phyloP scores from a whole-genome alignment of 2,113 vertebrate species.

The Chascanopsetta lugubris region DNA sequence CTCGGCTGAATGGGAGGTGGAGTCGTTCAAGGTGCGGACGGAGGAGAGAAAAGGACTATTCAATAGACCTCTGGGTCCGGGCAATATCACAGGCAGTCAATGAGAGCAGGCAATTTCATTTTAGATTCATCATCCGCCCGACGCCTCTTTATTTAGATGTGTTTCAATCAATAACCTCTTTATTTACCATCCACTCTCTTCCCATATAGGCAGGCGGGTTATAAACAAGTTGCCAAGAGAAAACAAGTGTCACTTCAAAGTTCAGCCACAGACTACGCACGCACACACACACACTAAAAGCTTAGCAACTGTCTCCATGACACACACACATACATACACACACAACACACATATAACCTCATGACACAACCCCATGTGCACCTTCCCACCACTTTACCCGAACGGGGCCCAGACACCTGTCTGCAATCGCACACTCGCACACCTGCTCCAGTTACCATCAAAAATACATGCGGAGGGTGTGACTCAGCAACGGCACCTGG shows the following conservation, averaged over 20 bases:
- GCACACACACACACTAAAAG: slow-evolving; percentile 5
- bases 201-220: slow-evolving; percentile 31
- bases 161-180: slow-evolving; percentile 42
- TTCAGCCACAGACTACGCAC: slow-evolving; percentile 10
- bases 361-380: slow-evolving; percentile 15
- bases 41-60: slow-evolving; percentile 6
- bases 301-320: slow-evolving; percentile 54
- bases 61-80: slow-evolving; percentile 6
- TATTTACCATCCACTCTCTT: slow-evolving; percentile 40
- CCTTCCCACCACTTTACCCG: slow-evolving; percentile 29
- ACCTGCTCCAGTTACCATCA: slow-evolving; percentile 69
- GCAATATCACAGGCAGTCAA: slow-evolving; percentile 35
- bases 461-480: slow-evolving; percentile 63
- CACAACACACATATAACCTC: not conserved
- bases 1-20: slow-evolving; percentile 13
- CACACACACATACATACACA: not conserved
- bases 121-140: slow-evolving; percentile 28
- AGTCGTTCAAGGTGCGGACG: slow-evolving; percentile 31
- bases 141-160: slow-evolving; percentile 9
- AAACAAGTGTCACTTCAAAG: slow-evolving; percentile 17
- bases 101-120: not conserved
- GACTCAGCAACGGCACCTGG: slow-evolving; percentile 43
- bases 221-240: slow-evolving; percentile 25
- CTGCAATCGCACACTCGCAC: slow-evolving; percentile 20
- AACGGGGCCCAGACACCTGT: not conserved